Base-by-base conservation (phyloP, 2,888 invertebrate genomes). In the Shargacucullia verbasci region DNA sequence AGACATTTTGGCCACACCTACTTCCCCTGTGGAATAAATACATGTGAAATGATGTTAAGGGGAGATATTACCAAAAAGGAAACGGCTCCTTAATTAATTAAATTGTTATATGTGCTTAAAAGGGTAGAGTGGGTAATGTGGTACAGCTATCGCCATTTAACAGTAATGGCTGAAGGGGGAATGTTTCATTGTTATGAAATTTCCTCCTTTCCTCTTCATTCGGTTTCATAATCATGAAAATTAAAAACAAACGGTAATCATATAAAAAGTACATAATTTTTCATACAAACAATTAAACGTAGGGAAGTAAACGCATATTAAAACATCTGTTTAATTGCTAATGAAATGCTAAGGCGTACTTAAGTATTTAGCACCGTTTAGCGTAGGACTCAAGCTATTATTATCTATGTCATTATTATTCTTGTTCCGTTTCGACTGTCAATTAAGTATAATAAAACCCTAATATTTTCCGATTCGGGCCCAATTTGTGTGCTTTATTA, bases 391-490 rank as follows among this genome's bases (percentile, higher is more conserved):
- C n/a, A 25, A 53, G 38, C 25, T 31, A 35, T 52, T 55, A 52
- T 47, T 47, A 15, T 49, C 31, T 39, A 13, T 49, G 9, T 45
- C 48, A 45, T 59, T 47, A 41, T 39, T 34, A 50, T 40, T 49
- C 15, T 0, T 20, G 34, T 15, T 44, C 34, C 29, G 45, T 52
- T 65, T 45, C 8, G 58, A 57, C 64, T 73, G 61, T 66, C 71
- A 79, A 80, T 83, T 83, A 81, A 59, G 59, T 33, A 73, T 58
- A 73, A 80, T 84, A 83, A 83, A 82, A 77, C 61, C 62, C 75
- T 70, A 33, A 74, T 63, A 73, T 79, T 79, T 76, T 63, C 59
- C 13, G 37, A 62, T 61, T 57, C 67, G 25, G 13, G 14, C 60
- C 66, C 70, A 73, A 71, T 74, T 79, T 70, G 63, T 60, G 47